Conservation (phyloP, 1,140 invertebrate species). For the Holotrichia oblita region DNA sequence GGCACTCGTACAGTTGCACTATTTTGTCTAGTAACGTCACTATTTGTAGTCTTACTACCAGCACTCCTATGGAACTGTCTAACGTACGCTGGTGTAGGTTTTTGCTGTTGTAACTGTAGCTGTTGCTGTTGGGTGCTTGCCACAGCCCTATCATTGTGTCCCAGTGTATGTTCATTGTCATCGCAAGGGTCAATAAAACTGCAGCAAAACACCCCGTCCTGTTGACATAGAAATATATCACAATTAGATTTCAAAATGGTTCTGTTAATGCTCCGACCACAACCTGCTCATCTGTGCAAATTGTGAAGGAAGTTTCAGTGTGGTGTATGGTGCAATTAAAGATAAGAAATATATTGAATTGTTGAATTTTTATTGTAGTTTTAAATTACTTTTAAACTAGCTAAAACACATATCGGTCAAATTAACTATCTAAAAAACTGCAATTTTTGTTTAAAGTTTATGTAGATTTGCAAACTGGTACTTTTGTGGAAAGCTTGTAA, state of each 20-base stretch:
- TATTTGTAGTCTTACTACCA: slow-evolving; percentile 47
- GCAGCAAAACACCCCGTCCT: slow-evolving; percentile 71
- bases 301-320: slow-evolving; percentile 44
- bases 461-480: no score
- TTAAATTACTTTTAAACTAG: no score
- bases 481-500: no score
- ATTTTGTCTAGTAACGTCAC: slow-evolving; percentile 51
- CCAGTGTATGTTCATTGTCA: slow-evolving; percentile 60
- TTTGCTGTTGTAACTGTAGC: not conserved
- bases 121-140: slow-evolving; percentile 39
- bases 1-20: slow-evolving; percentile 54
- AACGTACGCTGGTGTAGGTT: slow-evolving; percentile 41
- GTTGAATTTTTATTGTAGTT: slow-evolving; percentile 6
- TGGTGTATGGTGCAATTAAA: slow-evolving; percentile 16
- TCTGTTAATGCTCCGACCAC: slow-evolving; percentile 40
- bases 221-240: slow-evolving; percentile 47
- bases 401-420: no score
- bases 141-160: slow-evolving; percentile 57
- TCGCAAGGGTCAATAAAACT: slow-evolving; percentile 70
- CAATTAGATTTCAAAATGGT: slow-evolving; percentile 35
- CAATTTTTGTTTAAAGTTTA: no score
- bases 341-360: slow-evolving; percentile 28
- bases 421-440: no score
- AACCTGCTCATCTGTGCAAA: slow-evolving; percentile 43
- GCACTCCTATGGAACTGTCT: slow-evolving; percentile 38